Conservation (phyloP, 2,888 invertebrate species). For the Xestia xanthographa region DNA sequence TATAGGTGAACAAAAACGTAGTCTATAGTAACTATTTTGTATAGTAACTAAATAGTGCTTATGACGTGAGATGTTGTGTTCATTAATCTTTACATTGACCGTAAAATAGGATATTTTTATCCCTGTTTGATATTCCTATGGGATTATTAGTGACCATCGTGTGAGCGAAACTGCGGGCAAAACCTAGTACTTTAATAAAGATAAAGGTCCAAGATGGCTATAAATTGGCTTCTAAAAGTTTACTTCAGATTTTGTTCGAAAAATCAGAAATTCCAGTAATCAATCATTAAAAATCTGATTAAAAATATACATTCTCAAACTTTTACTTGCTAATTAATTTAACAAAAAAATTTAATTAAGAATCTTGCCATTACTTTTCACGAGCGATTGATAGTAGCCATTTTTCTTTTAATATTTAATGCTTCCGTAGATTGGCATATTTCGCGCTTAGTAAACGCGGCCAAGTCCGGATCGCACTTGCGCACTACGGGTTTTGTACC, state of each 20-base stretch:
- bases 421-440: neutral
- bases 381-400: conserved; percentile 57
- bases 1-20: no score
- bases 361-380: conserved; percentile 57
- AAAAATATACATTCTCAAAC: conserved; percentile 42
- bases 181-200: neutral
- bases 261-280: conserved; percentile 27
- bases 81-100: no score
- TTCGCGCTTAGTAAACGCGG: neutral
- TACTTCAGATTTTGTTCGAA: neutral
- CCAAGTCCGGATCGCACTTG: neutral
- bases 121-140: neutral
- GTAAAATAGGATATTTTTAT: neutral
- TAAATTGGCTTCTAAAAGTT: conserved; percentile 12
- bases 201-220: neutral
- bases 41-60: no score
- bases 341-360: conserved; percentile 57
- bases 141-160: neutral
- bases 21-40: no score
- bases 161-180: neutral
- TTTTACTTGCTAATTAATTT: conserved; percentile 56
- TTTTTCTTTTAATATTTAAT: conserved; percentile 51
- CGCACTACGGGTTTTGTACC: neutral
- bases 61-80: no score
- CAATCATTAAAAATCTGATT: conserved; percentile 48